phyloP scores from a whole-genome alignment of 2,888 invertebrate species.

The Tupiocoris notatus region DNA sequence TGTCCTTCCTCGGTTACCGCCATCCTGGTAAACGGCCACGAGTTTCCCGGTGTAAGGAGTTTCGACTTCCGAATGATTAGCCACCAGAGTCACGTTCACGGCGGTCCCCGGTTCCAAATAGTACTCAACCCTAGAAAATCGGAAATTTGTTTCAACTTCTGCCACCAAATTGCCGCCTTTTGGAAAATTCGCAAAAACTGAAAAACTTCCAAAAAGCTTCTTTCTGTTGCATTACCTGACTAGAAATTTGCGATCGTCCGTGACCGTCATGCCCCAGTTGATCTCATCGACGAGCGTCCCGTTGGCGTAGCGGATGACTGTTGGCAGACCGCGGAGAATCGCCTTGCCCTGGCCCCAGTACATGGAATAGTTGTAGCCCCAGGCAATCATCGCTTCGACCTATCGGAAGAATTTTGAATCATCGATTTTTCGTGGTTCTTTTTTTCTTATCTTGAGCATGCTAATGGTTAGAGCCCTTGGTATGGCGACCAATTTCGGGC shows the following conservation, averaged over 20 bases:
- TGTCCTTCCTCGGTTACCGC: constrained; percentile 60
- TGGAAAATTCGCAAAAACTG: background rate
- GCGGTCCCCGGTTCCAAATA: constrained; percentile 75
- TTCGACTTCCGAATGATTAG: constrained; percentile 71
- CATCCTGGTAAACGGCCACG: constrained; percentile 67
- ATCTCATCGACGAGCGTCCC: constrained; percentile 62
- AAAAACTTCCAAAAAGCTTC: background rate
- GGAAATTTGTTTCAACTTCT: background rate
- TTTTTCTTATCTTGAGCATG: no score
- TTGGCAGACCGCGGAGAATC: constrained; percentile 69
- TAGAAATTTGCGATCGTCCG: constrained; percentile 60
- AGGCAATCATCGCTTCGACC: constrained; percentile 72
- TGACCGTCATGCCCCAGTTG: constrained; percentile 66
- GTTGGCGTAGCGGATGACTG: constrained; percentile 63
- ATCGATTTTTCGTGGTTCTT: no score
- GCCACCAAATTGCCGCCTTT: background rate
- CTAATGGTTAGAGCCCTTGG: no score
- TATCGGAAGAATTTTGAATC: no score
- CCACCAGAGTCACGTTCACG: constrained; percentile 75
- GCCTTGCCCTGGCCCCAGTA: constrained; percentile 79
- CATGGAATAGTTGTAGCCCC: constrained; percentile 66
- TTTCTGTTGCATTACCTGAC: constrained; percentile 53
- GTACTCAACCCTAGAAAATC: constrained; percentile 60
- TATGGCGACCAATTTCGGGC: no score
- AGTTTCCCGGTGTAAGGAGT: constrained; percentile 72